These are phyloP conservation scores for Xerus rutilus DNA, from an alignment of 2,797 vertebrate genomes.

Conservation along the genomic window DNA sequence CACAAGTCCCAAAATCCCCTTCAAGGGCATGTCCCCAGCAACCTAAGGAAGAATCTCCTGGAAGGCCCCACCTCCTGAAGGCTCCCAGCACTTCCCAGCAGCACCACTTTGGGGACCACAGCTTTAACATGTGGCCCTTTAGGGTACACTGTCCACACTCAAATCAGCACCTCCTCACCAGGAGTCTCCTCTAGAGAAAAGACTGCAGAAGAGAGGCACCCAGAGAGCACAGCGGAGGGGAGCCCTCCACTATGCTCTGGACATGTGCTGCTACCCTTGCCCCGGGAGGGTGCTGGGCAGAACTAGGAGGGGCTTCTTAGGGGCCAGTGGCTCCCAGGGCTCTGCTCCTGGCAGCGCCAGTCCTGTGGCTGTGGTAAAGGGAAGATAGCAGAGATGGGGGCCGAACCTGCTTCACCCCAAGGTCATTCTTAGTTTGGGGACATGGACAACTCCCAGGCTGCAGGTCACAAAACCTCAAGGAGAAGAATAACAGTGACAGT, in stretches of 20 bases:
- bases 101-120: background rate
- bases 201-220: background rate
- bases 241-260: background rate
- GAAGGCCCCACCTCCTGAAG: background rate
- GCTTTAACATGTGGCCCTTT: background rate
- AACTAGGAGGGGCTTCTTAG: background rate
- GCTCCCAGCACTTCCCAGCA: background rate
- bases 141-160: background rate
- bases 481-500: background rate
- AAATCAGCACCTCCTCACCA: background rate
- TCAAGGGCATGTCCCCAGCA: background rate
- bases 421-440: background rate
- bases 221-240: background rate
- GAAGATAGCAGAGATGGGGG: background rate
- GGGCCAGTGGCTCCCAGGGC: background rate
- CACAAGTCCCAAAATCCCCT: background rate
- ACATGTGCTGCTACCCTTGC: rapidly evolving
- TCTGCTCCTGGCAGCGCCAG: background rate
- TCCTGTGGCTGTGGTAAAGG: background rate
- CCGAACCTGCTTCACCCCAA: background rate
- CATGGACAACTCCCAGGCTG: background rate
- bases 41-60: background rate
- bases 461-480: background rate
- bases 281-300: background rate
- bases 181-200: background rate